Percentiles rank a stretch among this genome's conserved stretches.
Conservation (phyloP, 1,140 invertebrate species). For the Cydia strobilella region DNA sequence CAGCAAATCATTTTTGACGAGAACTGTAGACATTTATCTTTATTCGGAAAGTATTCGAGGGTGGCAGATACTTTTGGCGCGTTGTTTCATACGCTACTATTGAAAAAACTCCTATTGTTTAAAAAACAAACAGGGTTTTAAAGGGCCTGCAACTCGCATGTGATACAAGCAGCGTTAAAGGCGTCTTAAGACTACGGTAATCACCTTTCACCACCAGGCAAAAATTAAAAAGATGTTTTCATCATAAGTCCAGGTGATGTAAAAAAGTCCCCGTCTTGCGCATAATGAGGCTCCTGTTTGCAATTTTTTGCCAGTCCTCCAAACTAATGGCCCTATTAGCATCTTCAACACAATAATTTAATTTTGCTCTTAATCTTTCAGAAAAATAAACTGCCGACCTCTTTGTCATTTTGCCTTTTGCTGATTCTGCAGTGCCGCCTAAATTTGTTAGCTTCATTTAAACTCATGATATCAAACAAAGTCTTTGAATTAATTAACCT, state of each 20-base stretch:
- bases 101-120: too few species aligned
- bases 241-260: constrained; percentile 15
- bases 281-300: constrained; percentile 50
- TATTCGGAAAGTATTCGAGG: too few species aligned
- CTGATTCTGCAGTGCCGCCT: constrained; percentile 7
- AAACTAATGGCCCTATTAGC: constrained; percentile 63
- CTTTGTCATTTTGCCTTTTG: constrained; percentile 40
- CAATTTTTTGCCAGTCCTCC: constrained; percentile 48
- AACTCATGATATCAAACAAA: neutral
- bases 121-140: too few species aligned
- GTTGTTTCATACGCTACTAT: too few species aligned
- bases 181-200: too few species aligned
- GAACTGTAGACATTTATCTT: too few species aligned
- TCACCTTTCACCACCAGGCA: neutral
- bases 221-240: neutral
- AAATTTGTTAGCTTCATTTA: constrained; percentile 1
- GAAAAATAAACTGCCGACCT: constrained; percentile 47
- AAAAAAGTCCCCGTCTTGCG: constrained; percentile 29
- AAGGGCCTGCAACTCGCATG: too few species aligned
- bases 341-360: constrained; percentile 62
- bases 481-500: neutral
- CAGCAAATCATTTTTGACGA: too few species aligned
- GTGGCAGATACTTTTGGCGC: too few species aligned
- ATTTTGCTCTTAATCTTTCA: constrained; percentile 48
- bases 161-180: too few species aligned